Base-by-base conservation (phyloP, 1,140 invertebrate genomes). In the Nilaparvata lugens region DNA sequence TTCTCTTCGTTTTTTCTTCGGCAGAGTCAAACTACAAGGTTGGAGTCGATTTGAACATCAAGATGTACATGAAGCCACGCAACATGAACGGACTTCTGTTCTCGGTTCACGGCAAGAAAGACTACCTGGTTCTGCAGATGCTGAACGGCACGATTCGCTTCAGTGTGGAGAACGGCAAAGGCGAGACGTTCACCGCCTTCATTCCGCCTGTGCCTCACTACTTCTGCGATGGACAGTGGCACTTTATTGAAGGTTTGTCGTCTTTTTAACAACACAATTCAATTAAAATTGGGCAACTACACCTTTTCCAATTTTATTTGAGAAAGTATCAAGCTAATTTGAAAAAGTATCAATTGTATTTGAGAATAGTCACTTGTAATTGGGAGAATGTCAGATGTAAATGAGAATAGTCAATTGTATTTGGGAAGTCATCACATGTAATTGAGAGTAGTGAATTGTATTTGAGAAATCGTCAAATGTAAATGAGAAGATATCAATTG, bases 201-300 rank as follows among this genome's bases (percentile, higher is more conserved):
- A 81, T 78, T 19, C 82, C 90, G 4, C 76, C 79, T 18, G 76
- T 81, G n/a, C 79, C 84, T 28, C 83, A 86, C 70, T 69, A 71
- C 43, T 81, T 82, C 25, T 98, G 95, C 72, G 93, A 98, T 77
- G 95, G 95, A 31, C 78, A 91, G 25, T 98, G 95, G 93, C 95
- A 97, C 70, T 86, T 77, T 14, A 88, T 97, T 67, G 78, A 85
- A 79, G 88, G 91, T 94, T 43, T 38, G 13, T 52, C 2, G 24
- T 19, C 18, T 56, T 25, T 21, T 5, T 19, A 16, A 21, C 19
- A 52, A 18, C 3, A 52, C 14, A 42, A 42, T 42, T 42, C n/a
- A 42, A 42, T 42, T n/a, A 42, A 42, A n/a, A 11, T 42, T n/a
- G 38, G 38, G 9, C 38, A 42, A 42, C n/a, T n/a, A 9, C n/a